Base-by-base conservation (phyloP, 2,888 invertebrate genomes). In the Aporophyla lueneburgensis region DNA sequence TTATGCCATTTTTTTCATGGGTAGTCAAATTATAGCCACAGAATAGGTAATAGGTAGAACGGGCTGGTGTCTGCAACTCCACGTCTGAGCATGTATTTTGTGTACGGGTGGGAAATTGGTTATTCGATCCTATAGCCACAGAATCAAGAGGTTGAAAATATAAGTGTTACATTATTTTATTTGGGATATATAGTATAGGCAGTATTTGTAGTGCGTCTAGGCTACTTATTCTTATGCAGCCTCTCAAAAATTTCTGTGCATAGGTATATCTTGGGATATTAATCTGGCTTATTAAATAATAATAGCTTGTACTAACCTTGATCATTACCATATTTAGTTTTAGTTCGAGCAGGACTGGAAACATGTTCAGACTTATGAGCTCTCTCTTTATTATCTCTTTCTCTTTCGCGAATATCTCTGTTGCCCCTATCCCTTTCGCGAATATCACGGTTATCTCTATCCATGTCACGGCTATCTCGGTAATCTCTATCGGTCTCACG, bases 291-390 rank as follows among this genome's bases (percentile, higher is more conserved):
- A 14, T 27, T 43, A 46, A 70, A 49, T 53, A 43, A 61, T 66
- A 76, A 68, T 33, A 74, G 33, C 21, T n/a, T 59, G 19, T 75
- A 86, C 88, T 76, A 78, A 92, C 92, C 92, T 89, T 88, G 88
- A 79, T 92, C 91, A 73, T 81, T 75, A 51, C 89, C 84, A 68
- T 89, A 87, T 88, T 92, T 94, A 66, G 85, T 91, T 84, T 87
- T 94, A 71, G 83, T 89, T 82, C 91, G 93, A 51, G 83, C 82
- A 69, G 96, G 95, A 87, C 96, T 95, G 40, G 91, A 81, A 59
- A 87, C 73, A 84, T 89, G 86, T 56, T 93, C 93, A 53, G 83
- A 69, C 85, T 91, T 92, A 6, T 78, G 67, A 33, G 86, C 86
- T 80, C 84, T 87, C 82, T 93, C 49, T 93, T 93, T 65, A 16